phyloP scores from a whole-genome alignment of 2,113 vertebrate species.

The Halichoerus grypus region DNA sequence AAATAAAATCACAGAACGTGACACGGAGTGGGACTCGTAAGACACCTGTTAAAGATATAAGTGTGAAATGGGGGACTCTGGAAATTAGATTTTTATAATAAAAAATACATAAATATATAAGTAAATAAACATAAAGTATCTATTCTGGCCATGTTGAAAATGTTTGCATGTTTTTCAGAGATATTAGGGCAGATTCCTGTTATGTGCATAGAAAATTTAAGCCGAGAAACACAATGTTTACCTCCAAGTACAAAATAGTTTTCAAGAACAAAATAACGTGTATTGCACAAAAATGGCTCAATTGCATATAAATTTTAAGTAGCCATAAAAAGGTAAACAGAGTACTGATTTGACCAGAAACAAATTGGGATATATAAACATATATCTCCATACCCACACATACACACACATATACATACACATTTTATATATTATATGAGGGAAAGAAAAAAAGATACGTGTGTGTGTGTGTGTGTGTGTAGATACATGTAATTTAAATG shows the following conservation, averaged over 20 bases:
- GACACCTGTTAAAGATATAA: background rate
- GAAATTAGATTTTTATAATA: background rate
- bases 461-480: background rate
- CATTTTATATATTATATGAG: background rate
- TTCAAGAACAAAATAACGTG: background rate
- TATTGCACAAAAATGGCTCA: background rate
- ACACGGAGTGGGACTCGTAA: background rate
- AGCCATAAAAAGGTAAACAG: background rate
- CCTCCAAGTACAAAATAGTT: background rate
- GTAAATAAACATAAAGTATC: background rate
- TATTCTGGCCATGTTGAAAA: background rate
- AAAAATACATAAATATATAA: background rate
- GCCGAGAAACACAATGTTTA: background rate
- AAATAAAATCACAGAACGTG: background rate
- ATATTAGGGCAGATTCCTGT: background rate
- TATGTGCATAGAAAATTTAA: background rate
- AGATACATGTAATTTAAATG: background rate
- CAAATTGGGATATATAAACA: background rate
- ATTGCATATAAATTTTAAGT: background rate
- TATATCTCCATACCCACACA: background rate
- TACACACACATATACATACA: background rate
- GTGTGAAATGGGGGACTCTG: background rate
- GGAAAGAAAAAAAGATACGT: background rate
- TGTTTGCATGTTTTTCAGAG: background rate
- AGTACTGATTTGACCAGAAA: background rate